These are phyloP conservation scores for Epistrophe grossulariae DNA, from an alignment of 2,888 invertebrate species.

Conservation along the genomic window DNA sequence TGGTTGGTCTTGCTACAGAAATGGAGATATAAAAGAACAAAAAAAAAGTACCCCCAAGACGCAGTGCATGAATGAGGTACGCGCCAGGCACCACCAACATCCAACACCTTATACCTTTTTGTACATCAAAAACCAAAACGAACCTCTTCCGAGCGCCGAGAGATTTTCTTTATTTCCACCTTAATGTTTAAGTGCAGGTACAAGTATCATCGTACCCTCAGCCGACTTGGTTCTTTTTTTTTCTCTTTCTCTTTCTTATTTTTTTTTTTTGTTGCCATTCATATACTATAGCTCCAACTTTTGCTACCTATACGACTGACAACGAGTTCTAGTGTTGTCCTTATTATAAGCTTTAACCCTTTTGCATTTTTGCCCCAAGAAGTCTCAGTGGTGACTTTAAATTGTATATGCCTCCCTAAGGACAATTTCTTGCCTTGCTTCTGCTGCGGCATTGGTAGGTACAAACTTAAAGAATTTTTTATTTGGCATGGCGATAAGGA, in stretches of 20 bases:
- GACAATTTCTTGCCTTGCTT: conserved; percentile 21
- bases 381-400: conserved; percentile 61
- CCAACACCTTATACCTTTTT: conserved; percentile 31
- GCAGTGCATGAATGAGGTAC: conserved; percentile 53
- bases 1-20: conserved; percentile 44
- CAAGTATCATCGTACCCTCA: conserved; percentile 56
- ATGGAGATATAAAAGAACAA: conserved; percentile 24
- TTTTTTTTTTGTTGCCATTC: background rate
- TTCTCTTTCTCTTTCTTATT: background rate
- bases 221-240: conserved; percentile 27
- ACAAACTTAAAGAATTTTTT: conserved; percentile 52
- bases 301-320: background rate
- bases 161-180: conserved; percentile 59
- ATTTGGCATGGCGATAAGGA: conserved; percentile 28
- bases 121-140: conserved; percentile 67
- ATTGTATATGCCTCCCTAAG: conserved; percentile 61
- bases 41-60: conserved; percentile 34
- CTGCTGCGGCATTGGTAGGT: conserved; percentile 13
- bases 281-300: conserved; percentile 3
- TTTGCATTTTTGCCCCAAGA: conserved; percentile 47
- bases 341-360: conserved; percentile 61
- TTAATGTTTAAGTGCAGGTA: conserved; percentile 69
- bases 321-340: conserved; percentile 36
- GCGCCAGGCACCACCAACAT: conserved; percentile 47
- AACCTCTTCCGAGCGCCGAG: conserved; percentile 60